These are phyloP conservation scores for Labeo catla DNA, from an alignment of 2,113 vertebrate species.

Conservation along the genomic window DNA sequence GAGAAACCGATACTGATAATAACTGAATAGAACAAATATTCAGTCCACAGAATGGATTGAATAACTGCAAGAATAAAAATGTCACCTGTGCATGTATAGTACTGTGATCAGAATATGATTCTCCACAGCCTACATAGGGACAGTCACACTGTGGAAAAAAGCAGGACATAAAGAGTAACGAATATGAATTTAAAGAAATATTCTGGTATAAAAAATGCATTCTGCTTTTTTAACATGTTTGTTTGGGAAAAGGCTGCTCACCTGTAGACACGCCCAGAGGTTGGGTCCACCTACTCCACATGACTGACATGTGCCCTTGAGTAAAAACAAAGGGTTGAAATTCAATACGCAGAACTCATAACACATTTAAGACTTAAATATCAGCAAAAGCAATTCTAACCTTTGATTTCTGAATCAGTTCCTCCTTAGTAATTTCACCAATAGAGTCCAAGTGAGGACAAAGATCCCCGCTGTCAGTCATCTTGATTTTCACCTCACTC, in stretches of 20 bases:
- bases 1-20: neutral
- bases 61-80: neutral
- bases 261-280: constrained; percentile 98
- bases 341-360: neutral
- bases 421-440: constrained; percentile 95
- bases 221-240: neutral
- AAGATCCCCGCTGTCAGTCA: constrained; percentile 83
- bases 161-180: neutral
- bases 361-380: neutral
- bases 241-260: constrained; percentile 62
- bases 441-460: constrained; percentile 94
- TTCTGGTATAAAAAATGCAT: neutral
- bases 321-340: neutral
- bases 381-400: constrained; percentile 66
- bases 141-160: constrained; percentile 81
- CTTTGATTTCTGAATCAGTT: constrained; percentile 94
- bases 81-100: constrained; percentile 94
- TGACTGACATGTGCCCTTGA: constrained; percentile 93
- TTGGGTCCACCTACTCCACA: constrained; percentile 93
- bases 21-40: neutral
- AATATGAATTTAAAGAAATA: neutral
- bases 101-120: constrained; percentile 95
- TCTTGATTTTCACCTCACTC: constrained; percentile 61
- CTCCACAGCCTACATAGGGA: constrained; percentile 93
- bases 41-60: neutral